These are phyloP conservation scores for Lepus europaeus DNA, from an alignment of 2,113 vertebrate genomes.

Conservation along the genomic window DNA sequence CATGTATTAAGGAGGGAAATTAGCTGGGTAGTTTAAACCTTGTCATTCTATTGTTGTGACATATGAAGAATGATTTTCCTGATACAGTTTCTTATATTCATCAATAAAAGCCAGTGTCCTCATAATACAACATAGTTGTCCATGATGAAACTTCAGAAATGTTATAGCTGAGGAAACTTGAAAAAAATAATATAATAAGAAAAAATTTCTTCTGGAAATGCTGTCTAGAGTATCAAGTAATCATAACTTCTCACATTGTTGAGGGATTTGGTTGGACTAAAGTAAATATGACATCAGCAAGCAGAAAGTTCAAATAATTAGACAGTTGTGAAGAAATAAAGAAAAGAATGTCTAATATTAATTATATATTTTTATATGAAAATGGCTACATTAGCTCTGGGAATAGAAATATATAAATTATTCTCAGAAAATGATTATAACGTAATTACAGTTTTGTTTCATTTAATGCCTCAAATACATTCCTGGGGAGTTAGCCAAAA, in stretches of 20 bases:
- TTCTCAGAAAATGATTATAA: conserved; percentile 55
- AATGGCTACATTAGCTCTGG: conserved; percentile 51
- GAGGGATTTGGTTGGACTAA: not conserved
- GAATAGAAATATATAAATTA: conserved; percentile 39
- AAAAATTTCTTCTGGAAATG: conserved; percentile 42
- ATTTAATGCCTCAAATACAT: conserved; percentile 55
- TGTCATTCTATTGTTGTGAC: not conserved
- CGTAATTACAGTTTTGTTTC: conserved; percentile 55
- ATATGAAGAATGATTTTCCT: not conserved
- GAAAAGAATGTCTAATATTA: conserved; percentile 38
- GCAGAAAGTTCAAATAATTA: conserved; percentile 25
- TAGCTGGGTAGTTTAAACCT: not conserved
- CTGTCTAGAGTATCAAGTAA: conserved; percentile 36
- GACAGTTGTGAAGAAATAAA: conserved; percentile 28
- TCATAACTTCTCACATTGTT: not conserved
- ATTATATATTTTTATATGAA: conserved; percentile 60
- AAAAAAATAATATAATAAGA: conserved; percentile 36
- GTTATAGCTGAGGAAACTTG: conserved; percentile 7
- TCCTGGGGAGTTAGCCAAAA: conserved; percentile 55
- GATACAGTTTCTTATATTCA: not conserved
- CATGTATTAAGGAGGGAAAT: not conserved
- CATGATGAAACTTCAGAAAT: conserved; percentile 36
- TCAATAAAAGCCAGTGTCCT: not conserved
- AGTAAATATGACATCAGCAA: conserved; percentile 43
- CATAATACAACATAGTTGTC: not conserved